Percentiles rank a stretch among this genome's conserved stretches.
phyloP scores from a whole-genome alignment of 2,113 vertebrate species.

The Toxotes chatareus region DNA sequence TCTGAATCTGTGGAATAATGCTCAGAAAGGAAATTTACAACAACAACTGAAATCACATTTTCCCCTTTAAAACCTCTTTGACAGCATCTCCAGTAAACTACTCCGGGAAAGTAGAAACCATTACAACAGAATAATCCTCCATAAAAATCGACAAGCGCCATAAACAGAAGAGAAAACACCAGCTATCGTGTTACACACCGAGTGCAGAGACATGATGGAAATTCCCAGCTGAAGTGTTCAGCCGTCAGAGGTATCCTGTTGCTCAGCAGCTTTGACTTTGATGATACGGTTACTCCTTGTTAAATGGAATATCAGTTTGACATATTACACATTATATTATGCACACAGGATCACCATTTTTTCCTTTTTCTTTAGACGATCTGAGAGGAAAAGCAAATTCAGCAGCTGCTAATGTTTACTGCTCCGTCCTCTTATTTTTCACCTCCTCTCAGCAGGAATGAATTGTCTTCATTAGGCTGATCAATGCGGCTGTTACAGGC shows the following conservation, averaged over 20 bases:
- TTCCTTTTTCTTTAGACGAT: background rate
- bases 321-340: background rate
- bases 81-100: background rate
- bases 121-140: conserved; percentile 4
- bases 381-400: background rate
- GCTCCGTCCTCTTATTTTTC: background rate
- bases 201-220: background rate
- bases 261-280: conserved; percentile 10
- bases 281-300: background rate
- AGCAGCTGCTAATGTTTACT: background rate
- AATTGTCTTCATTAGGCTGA: conserved; percentile 37
- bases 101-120: background rate
- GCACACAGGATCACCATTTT: background rate
- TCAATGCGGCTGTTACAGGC: conserved; percentile 38
- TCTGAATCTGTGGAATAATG: background rate
- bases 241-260: conserved; percentile 2
- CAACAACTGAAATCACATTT: conserved; percentile 17
- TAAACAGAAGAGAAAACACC: conserved; percentile 25
- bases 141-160: conserved; percentile 29
- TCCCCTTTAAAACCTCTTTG: conserved; percentile 5
- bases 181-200: conserved; percentile 18
- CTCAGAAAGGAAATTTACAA: background rate
- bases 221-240: background rate
- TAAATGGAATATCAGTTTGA: background rate
- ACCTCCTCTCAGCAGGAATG: conserved; percentile 4